Evolutionary conservation across 2,888 invertebrate species (phyloP).

Genomic region (Ganaspis brasiliensis): DNA sequence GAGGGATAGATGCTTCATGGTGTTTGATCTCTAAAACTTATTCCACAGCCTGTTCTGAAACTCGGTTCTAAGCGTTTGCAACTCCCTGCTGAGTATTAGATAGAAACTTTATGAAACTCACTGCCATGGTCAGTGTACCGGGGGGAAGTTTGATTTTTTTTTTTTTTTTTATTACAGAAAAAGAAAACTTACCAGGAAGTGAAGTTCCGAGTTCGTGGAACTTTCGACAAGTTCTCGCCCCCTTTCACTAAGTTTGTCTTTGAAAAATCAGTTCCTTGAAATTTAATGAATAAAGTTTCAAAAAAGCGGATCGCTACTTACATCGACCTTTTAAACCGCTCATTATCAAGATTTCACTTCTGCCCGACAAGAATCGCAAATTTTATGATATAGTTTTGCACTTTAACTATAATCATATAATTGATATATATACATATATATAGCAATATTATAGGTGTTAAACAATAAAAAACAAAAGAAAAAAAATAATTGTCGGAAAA

Average conservation of each 20-base stretch:
- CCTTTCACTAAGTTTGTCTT: slow-evolving; percentile 34
- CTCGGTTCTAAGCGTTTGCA: slow-evolving; percentile 33
- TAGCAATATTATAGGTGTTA: background rate
- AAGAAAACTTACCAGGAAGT: slow-evolving; percentile 20
- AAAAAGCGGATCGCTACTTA: slow-evolving; percentile 4
- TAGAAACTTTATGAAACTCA: slow-evolving; percentile 41
- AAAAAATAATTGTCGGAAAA: too few species aligned
- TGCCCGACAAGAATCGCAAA: background rate
- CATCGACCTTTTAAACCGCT: background rate
- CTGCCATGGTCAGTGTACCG: slow-evolving; percentile 17
- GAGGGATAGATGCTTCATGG: slow-evolving; percentile 19
- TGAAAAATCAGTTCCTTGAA: slow-evolving; percentile 23
- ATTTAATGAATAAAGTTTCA: slow-evolving; percentile 37
- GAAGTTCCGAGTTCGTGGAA: slow-evolving; percentile 21
- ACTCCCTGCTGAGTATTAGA: slow-evolving; percentile 35
- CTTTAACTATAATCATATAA: too few species aligned
- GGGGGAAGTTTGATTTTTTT: slow-evolving; percentile 31
- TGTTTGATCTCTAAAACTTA: slow-evolving; percentile 40
- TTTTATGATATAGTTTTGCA: background rate
- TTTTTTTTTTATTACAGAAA: slow-evolving; percentile 28
- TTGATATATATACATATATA: too few species aligned
- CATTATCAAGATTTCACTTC: background rate
- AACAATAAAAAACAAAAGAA: background rate
- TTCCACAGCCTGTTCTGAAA: slow-evolving; percentile 25
- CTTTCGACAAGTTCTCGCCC: slow-evolving; percentile 27